These are phyloP conservation scores for Trichechus manatus DNA, from an alignment of 2,113 vertebrate species.

Conservation along the genomic window DNA sequence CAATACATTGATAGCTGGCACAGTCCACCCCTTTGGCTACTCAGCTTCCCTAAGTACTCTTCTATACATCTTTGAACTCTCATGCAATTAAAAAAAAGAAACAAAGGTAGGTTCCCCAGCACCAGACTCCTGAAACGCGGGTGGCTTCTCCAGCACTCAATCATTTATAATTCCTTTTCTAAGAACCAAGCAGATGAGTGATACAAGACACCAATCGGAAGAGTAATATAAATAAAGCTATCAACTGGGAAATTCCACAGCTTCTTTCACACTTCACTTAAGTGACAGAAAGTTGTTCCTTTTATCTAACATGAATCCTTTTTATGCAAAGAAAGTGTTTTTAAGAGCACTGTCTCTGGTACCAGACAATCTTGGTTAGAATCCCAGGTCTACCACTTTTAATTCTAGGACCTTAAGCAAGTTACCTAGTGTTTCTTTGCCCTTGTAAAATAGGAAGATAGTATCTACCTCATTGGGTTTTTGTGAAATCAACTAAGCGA, in stretches of 20 bases:
- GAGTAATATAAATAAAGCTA: background rate
- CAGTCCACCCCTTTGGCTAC: background rate
- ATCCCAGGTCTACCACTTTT: conserved; percentile 16
- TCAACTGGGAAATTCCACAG: background rate
- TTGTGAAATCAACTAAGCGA: background rate
- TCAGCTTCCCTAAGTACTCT: background rate
- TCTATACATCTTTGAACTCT: background rate
- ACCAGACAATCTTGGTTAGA: background rate
- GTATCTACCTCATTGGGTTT: background rate
- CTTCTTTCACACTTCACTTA: background rate
- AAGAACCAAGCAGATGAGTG: conserved; percentile 30
- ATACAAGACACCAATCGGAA: conserved; percentile 32
- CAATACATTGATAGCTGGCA: background rate
- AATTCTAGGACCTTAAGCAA: background rate
- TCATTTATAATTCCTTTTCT: background rate
- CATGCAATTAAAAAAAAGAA: background rate
- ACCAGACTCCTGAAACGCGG: background rate
- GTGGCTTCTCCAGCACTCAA: background rate
- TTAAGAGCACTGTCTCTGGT: background rate
- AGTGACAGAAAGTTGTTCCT: conserved; percentile 8
- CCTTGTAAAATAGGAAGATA: background rate
- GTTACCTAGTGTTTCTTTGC: background rate
- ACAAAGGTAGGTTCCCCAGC: background rate
- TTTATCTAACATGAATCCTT: background rate
- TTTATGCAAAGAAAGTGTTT: background rate